Conservation (phyloP, 2,797 vertebrate genomes). For the Hoplostethus mediterraneus region DNA sequence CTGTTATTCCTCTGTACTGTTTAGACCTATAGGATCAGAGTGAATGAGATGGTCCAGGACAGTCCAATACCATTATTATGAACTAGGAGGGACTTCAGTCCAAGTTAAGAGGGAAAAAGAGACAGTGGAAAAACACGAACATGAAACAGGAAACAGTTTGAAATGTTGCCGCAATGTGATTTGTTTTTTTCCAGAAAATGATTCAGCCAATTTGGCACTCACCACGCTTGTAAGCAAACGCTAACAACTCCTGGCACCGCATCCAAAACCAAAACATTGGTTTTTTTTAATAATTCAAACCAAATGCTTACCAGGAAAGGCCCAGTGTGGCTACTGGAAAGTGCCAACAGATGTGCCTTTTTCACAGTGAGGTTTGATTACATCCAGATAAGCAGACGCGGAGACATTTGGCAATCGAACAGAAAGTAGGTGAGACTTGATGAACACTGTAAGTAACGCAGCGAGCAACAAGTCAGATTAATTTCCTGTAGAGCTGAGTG, state of each 20-base stretch:
- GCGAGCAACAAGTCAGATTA: no score
- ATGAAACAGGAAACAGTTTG: not conserved
- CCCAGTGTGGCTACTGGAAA: not conserved
- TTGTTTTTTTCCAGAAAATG: conserved; percentile 9
- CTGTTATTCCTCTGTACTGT: not conserved
- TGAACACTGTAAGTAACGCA: no score
- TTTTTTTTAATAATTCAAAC: not conserved
- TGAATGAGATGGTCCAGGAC: not conserved
- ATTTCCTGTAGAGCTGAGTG: no score
- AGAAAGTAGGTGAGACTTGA: not conserved
- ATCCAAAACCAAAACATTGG: no score
- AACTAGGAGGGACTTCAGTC: not conserved
- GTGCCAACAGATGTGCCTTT: not conserved
- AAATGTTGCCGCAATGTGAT: not conserved
- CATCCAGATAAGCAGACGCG: not conserved
- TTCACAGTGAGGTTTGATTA: not conserved
- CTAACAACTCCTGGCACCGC: not conserved
- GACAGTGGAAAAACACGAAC: not conserved
- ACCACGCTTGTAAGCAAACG: not conserved
- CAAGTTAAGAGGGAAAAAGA: not conserved
- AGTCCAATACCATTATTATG: not conserved
- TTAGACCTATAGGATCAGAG: not conserved
- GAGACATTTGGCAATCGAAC: not conserved
- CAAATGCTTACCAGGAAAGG: not conserved
- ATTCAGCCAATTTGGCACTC: not conserved